Conservation (phyloP, 2,888 invertebrate genomes). For the Bellardia bayeri region DNA sequence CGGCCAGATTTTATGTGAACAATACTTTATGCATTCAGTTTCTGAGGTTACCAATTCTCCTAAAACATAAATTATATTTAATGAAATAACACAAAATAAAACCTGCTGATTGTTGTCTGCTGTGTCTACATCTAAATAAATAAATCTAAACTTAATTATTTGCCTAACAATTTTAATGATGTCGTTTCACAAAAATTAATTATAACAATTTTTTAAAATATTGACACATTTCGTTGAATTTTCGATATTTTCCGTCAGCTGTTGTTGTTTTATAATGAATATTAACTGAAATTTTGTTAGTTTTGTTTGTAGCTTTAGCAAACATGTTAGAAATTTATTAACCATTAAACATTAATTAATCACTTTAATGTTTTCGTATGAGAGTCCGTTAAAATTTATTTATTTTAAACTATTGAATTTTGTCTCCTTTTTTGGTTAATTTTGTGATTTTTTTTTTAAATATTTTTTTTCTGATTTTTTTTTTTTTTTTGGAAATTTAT, state of each 20-base stretch:
- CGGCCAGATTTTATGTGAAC: too few species aligned
- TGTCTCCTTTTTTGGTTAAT: slow-evolving; percentile 69
- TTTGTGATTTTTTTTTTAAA: slow-evolving; percentile 55
- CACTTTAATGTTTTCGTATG: slow-evolving; percentile 65
- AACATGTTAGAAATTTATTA: slow-evolving; percentile 63
- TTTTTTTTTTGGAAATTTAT: slow-evolving; percentile 38
- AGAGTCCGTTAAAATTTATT: slow-evolving; percentile 53
- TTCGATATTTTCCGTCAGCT: slow-evolving; percentile 28
- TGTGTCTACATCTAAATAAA: not conserved
- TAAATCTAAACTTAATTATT: slow-evolving; percentile 22
- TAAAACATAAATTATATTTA: too few species aligned
- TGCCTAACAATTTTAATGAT: slow-evolving; percentile 22
- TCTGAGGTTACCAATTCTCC: too few species aligned
- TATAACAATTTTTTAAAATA: slow-evolving; percentile 20
- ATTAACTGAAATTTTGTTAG: not conserved
- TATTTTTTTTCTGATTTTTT: slow-evolving; percentile 28
- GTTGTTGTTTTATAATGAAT: slow-evolving; percentile 9
- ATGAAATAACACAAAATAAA: not conserved
- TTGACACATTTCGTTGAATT: slow-evolving; percentile 26
- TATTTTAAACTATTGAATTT: slow-evolving; percentile 58
- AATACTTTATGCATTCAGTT: too few species aligned
- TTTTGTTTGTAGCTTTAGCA: not conserved
- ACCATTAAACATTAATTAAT: slow-evolving; percentile 72
- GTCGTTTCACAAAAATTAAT: slow-evolving; percentile 18
- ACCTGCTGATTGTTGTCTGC: slow-evolving; percentile 2